phyloP scores from a whole-genome alignment of 2,888 invertebrate species.

The Abrostola tripartita region DNA sequence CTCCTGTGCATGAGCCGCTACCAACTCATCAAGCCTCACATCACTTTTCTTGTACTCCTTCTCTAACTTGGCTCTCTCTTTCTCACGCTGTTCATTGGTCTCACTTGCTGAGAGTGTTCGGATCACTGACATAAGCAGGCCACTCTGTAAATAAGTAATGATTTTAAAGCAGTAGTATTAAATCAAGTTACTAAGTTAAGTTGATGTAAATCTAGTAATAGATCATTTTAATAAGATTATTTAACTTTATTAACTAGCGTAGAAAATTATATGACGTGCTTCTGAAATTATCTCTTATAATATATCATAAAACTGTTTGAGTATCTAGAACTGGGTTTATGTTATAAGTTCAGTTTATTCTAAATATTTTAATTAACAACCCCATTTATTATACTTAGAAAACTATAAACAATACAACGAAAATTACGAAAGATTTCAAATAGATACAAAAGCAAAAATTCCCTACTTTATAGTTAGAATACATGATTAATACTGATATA shows the following conservation, averaged over 20 bases:
- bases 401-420: neutral
- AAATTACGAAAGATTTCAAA: neutral
- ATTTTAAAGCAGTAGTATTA: neutral
- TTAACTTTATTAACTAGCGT: neutral
- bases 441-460: conserved; percentile 17
- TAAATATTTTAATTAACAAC: neutral
- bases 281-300: neutral
- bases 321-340: neutral
- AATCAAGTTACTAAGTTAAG: neutral
- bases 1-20: conserved; percentile 95
- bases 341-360: neutral
- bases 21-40: conserved; percentile 94
- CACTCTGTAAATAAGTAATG: conserved; percentile 88
- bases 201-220: neutral
- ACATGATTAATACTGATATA: conserved; percentile 38
- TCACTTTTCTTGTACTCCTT: conserved; percentile 98
- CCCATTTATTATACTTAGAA: neutral
- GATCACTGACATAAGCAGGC: conserved; percentile 97
- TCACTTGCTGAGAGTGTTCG: conserved; percentile 97
- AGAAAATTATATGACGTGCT: neutral
- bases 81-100: conserved; percentile 96
- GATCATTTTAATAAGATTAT: neutral
- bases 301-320: no score
- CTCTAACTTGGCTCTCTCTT: conserved; percentile 97
- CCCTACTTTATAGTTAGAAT: conserved; percentile 43